A percentile compares a stretch with the other conserved stretches of the same genome.
phyloP scores from a whole-genome alignment of 2,797 vertebrate species.

The Siniperca scherzeri region DNA sequence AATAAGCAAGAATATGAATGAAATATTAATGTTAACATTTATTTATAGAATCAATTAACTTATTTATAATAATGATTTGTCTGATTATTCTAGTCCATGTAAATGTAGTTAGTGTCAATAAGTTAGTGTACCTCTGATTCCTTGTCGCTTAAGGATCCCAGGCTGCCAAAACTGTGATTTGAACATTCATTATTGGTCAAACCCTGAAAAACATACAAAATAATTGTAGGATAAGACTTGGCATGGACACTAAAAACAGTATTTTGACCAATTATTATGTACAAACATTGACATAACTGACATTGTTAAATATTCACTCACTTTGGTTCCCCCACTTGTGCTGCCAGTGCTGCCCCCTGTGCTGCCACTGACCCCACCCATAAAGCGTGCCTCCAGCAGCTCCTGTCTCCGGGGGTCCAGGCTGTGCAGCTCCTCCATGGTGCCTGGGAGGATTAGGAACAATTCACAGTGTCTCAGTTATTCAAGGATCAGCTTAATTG shows the following conservation, averaged over 20 bases:
- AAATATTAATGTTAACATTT: neutral
- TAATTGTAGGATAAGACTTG: neutral
- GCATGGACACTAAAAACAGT: neutral
- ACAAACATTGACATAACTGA: neutral
- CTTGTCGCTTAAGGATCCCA: constrained; percentile 98
- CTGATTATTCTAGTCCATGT: neutral
- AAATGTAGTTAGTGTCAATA: neutral
- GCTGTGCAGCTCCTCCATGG: constrained; percentile 99
- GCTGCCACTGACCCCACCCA: constrained; percentile 95
- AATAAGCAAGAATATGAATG: neutral
- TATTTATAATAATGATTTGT: neutral
- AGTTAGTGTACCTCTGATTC: constrained; percentile 92
- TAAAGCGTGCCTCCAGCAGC: constrained; percentile 97
- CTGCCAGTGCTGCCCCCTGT: constrained; percentile 97
- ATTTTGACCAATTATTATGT: neutral
- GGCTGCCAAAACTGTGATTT: constrained; percentile 99
- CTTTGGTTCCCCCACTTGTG: constrained; percentile 97
- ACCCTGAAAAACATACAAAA: constrained; percentile 82
- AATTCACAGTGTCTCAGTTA: constrained; percentile 49
- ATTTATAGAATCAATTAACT: neutral
- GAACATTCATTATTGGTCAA: constrained; percentile 99
- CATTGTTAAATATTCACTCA: constrained; percentile 76
- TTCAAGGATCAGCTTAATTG: constrained; percentile 30
- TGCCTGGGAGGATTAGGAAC: constrained; percentile 84
- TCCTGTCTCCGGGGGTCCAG: constrained; percentile 98